Base-by-base conservation (phyloP, 2,888 invertebrate species). In the Caenorhabditis wallacei region DNA sequence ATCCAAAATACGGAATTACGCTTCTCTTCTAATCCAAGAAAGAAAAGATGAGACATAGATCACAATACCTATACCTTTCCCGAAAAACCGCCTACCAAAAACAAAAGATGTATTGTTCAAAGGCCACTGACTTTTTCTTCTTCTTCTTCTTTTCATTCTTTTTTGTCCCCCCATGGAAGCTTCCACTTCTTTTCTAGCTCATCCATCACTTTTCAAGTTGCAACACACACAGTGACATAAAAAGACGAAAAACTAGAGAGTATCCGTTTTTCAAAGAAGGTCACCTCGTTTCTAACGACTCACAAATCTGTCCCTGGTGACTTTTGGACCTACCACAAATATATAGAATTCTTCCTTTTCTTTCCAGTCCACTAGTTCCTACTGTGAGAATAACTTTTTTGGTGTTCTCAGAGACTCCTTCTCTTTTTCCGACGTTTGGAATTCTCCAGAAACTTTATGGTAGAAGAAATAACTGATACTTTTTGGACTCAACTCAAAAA, bases 171-270 rank as follows among this genome's bases (percentile, higher is more conserved):
- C 26, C 30, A 30, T 8, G 8, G 8, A 30, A 59, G 51, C 75
- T 57, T 18, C 43, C 40, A 40, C 10, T 13, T 26, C 16, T 18
- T 26, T 43, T 24, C 43, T 18, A 68, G 66, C 75, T 59, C 66
- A 75, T 75, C 75, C 75, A 68, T 75, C 75, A 75, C 59, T 75
- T 68, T 40, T 22, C 48, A 51, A 66, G 56, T 75, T 75, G 57
- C 57, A 57, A 68, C n/a, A n/a, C n/a, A n/a, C n/a, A n/a, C 51
- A 75, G 66, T 75, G 75, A 75, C 75, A 66, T 56, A 64, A 64
- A 35, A 59, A 57, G 57, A 37, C 57, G n/a, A 37, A 37, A 57
- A 24, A 35, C 26, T 24, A 26, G 56, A 40, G 35, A 37, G 46
- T 59, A 61, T 71, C 48, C 26, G n/a, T 43, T 20, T 48, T 37